Base-by-base conservation (phyloP, 2,797 vertebrate species). In the Sebastes oblongus region DNA sequence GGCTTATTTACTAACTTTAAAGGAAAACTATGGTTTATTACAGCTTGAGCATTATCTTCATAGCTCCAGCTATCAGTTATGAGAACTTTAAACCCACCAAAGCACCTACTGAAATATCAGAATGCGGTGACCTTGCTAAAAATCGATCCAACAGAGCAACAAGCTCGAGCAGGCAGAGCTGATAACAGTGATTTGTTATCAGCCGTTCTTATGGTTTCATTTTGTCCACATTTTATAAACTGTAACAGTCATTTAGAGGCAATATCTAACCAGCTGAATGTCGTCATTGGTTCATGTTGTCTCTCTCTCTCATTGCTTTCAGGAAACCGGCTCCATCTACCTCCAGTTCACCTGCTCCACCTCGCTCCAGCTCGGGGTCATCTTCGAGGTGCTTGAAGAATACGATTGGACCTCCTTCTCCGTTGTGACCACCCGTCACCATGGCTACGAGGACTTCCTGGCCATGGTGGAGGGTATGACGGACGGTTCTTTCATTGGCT, bases 381-480 rank as follows among this genome's bases (percentile, higher is more conserved):
- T 98, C 92, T 98, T 98, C n/a, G 97, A 98, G 92, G 97, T 99
- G 73, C 94, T 99, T 42, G 98, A 99, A 78, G 97, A 98, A 84
- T 99, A 98, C 30, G 98, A 99, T 86, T 99, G 98, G 98, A 99
- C 98, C 0, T 74, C 97, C 68, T 99, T 99, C 80, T 97, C 97
- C 1, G 97, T 98, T 14, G 96, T 99, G 66, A 96, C 97, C 86
- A 99, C 98, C 0, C 96, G 97, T 68, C 96, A 97, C 90, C 98
- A 98, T 0, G 98, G 98, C 80, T 97, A 98, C 61, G 96, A 98
- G 93, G 97, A 97, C 91, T 98, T 99, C 83, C 94, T 98, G 88
- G 97, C 96, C 78, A 97, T 98, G 94, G 97, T 98, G 69, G 97
- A 99, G 90, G 96, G 97, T 10, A 94, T 98, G 94, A 99, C 98